A percentile compares a stretch with the other conserved stretches of the same genome.
These are phyloP conservation scores for Caenorhabditis briggsae DNA, from an alignment of 1,140 invertebrate genomes.

Conservation along the genomic window DNA sequence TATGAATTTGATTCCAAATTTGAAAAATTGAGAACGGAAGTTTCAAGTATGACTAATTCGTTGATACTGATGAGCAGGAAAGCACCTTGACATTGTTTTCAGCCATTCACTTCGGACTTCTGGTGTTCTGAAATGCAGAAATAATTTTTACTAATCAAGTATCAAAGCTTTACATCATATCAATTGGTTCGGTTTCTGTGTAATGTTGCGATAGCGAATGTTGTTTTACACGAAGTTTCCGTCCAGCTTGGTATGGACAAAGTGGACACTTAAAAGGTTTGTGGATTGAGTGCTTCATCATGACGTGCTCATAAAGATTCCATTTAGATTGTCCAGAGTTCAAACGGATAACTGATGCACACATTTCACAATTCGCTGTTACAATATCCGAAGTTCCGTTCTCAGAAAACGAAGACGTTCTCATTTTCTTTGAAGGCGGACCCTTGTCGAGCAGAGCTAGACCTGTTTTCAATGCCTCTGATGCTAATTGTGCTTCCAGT, in stretches of 20 bases:
- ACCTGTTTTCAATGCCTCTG: background rate
- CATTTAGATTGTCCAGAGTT: constrained; percentile 27
- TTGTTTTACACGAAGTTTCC: constrained; percentile 20
- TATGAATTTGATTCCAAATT: background rate
- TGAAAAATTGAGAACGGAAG: too few relatives aligned
- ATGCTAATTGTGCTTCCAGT: constrained; percentile 21
- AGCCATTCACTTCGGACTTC: constrained; percentile 14
- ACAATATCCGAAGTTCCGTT: background rate
- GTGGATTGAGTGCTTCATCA: constrained; percentile 34
- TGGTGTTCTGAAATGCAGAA: constrained; percentile 11
- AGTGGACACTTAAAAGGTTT: constrained; percentile 29
- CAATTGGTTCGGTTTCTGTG: background rate
- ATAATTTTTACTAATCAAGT: background rate
- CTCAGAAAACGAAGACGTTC: too few relatives aligned
- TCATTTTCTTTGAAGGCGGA: background rate
- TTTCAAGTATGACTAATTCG: background rate
- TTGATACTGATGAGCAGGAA: constrained; percentile 15
- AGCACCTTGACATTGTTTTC: constrained; percentile 9
- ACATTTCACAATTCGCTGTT: constrained; percentile 3
- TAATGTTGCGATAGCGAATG: constrained; percentile 15
- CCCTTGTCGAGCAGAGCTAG: constrained; percentile 1
- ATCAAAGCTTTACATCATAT: constrained; percentile 26
- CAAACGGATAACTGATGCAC: constrained; percentile 9
- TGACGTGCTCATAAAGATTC: constrained; percentile 36
- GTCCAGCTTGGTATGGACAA: constrained; percentile 23